A percentile compares a stretch with the other conserved stretches of the same genome.
Evolutionary conservation across 2,888 invertebrate genomes (phyloP).

Genomic region (Strigamia transsilvanica): DNA sequence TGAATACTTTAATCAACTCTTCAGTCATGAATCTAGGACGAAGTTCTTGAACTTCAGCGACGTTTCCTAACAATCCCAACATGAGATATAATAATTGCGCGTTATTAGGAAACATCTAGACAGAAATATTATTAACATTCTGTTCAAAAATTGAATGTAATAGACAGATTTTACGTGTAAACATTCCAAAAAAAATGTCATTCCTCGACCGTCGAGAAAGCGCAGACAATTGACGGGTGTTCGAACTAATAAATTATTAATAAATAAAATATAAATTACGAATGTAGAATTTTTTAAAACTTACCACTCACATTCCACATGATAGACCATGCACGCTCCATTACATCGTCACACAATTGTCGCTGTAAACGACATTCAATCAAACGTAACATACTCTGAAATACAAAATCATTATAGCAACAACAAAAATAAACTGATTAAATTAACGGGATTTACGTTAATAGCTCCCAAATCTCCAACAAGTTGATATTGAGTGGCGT

Average conservation of each 20-base stretch:
- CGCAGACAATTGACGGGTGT: constrained; percentile 92
- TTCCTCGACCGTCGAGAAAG: constrained; percentile 83
- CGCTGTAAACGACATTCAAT: too few species aligned
- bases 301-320: constrained; percentile 85
- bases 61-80: constrained; percentile 94
- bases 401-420: constrained; percentile 57
- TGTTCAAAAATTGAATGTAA: background rate
- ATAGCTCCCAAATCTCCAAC: constrained; percentile 90
- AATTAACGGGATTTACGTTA: constrained; percentile 66
- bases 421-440: background rate
- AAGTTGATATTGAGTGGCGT: constrained; percentile 88
- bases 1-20: constrained; percentile 84
- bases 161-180: constrained; percentile 73
- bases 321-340: constrained; percentile 99
- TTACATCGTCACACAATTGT: too few species aligned
- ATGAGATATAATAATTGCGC: constrained; percentile 93
- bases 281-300: constrained; percentile 65
- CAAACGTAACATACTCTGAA: constrained; percentile 84
- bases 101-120: constrained; percentile 83
- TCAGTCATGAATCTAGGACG: constrained; percentile 84
- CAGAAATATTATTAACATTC: background rate
- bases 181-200: too few species aligned
- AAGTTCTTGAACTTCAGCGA: constrained; percentile 88
- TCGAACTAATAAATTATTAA: constrained; percentile 73
- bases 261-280: background rate